Evolutionary conservation across 2,113 vertebrate species (phyloP), one percentile per base, ranked within the genome.

Genomic region (Bombycilla garrulus): DNA sequence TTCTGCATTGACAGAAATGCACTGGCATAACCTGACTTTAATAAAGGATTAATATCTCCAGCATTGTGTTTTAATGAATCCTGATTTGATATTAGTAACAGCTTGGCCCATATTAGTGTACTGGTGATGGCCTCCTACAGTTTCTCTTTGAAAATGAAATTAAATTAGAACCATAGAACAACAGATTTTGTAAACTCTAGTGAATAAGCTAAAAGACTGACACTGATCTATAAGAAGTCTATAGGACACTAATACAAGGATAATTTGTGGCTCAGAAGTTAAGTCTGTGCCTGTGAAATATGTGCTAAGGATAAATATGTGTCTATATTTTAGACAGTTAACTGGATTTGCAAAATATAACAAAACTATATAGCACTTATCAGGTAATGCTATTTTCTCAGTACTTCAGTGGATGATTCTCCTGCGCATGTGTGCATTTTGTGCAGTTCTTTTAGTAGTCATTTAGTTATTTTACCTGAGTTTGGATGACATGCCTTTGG

Each of bases 1-100:
- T 97, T 93, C 58, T 77, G 90, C 95, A 90, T 67, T 95, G 80
- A 94, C 88, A 97, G 89, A 87, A 96, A 66, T 86, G 82, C 92
- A 97, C 60, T 94, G 81, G 85, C 56, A 89, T 88, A 97, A 96
- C 86, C 89, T 95, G 93, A 95, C 96, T 95, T 96, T 97, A 97
- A 83, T 96, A 93, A 94, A 26, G 56, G 95, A 93, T 83, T 93
- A 88, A 51, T 96, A 96, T 93, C 69, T 88, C 70, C 83, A 88
- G 70, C 65, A 88, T 73, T 61, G 33, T 72, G 50, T 77, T 96
- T 95, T 97, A 97, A 93, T 95, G 89, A 96, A 88, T 97, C 97
- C 92, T 96, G 95, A 98, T 97, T 96, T 96, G 94, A 94, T 97
- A 97, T 79, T 95, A 97, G 95, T 93, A 96, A 97, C 96, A 96